phyloP scores from a whole-genome alignment of 2,888 invertebrate species.

The Petrolisthes cinctipes region DNA sequence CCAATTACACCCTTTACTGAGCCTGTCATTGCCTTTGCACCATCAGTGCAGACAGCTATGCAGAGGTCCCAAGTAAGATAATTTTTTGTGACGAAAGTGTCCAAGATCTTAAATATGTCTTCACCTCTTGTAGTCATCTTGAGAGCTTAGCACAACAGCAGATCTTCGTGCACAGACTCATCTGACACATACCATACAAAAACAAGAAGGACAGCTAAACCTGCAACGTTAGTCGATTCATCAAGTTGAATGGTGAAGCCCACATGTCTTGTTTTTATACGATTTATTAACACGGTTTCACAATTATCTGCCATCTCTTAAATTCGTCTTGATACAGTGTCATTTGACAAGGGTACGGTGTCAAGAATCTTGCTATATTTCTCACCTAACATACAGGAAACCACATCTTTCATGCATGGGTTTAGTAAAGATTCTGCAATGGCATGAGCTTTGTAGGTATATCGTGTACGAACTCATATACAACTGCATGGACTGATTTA shows the following conservation, averaged over 20 bases:
- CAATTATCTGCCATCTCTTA: not conserved
- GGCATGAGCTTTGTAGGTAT: too few relatives aligned
- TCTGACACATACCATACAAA: not conserved
- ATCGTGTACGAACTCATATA: too few relatives aligned
- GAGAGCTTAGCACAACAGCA: not conserved
- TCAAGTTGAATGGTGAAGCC: constrained; percentile 12
- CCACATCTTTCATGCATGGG: constrained; percentile 9
- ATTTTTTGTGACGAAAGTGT: not conserved
- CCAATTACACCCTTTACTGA: not conserved
- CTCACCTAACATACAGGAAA: constrained; percentile 15
- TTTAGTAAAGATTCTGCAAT: constrained; percentile 8
- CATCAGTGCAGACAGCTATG: too few relatives aligned
- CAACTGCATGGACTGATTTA: too few relatives aligned
- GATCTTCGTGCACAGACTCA: not conserved
- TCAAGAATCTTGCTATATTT: too few relatives aligned
- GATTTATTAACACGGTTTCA: constrained; percentile 17
- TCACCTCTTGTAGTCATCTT: not conserved
- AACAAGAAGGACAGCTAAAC: constrained; percentile 12
- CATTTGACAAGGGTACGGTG: constrained; percentile 4
- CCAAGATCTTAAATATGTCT: not conserved
- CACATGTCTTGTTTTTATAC: constrained; percentile 8
- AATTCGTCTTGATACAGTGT: constrained; percentile 2
- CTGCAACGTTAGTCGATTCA: constrained; percentile 10
- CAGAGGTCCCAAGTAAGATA: not conserved
- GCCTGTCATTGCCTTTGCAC: too few relatives aligned